Conservation (phyloP, 2,888 invertebrate genomes). For the Coenonympha arcania region DNA sequence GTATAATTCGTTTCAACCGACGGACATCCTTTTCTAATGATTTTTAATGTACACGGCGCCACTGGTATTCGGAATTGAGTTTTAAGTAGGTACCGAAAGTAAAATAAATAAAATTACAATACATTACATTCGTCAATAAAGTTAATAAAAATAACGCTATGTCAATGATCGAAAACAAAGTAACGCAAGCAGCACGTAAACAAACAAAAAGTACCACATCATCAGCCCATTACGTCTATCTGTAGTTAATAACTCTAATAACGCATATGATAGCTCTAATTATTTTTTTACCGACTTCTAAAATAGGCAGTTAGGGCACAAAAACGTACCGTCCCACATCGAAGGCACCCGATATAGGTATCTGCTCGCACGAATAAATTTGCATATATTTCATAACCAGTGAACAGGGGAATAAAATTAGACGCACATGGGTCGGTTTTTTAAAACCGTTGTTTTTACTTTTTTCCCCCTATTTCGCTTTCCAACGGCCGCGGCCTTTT, state of each 20-base stretch:
- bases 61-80: too few species aligned
- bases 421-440: constrained; percentile 63
- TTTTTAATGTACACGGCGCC: too few species aligned
- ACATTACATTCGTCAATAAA: too few species aligned
- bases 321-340: constrained; percentile 38
- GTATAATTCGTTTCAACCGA: too few species aligned
- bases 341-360: constrained; percentile 40
- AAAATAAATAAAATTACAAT: too few species aligned
- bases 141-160: too few species aligned
- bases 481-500: constrained; percentile 41
- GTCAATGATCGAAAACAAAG: background rate
- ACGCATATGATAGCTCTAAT: constrained; percentile 26
- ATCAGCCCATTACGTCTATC: constrained; percentile 9
- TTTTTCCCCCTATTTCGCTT: constrained; percentile 47
- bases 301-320: constrained; percentile 23
- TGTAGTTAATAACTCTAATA: constrained; percentile 12
- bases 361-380: constrained; percentile 63
- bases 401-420: constrained; percentile 72
- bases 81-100: too few species aligned
- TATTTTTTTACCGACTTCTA: constrained; percentile 23
- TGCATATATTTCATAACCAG: constrained; percentile 73
- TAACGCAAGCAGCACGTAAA: background rate
- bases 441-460: constrained; percentile 57
- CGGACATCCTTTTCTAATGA: too few species aligned
- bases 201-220: background rate